Conservation (phyloP, 1,140 invertebrate species). For the Drosophila auraria region DNA sequence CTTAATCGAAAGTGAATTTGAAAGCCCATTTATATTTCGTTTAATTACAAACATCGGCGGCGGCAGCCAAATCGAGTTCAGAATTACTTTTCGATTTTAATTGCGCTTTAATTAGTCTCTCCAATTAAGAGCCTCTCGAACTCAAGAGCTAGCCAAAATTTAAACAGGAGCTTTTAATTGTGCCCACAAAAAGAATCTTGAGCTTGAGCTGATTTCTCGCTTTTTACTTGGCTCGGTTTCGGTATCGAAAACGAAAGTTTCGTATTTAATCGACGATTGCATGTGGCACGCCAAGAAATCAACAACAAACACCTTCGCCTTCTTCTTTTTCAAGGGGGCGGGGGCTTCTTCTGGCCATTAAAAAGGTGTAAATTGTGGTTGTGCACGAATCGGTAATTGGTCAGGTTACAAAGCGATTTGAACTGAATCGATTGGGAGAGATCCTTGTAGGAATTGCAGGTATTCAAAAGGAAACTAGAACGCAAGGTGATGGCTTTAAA, state of each 20-base stretch:
- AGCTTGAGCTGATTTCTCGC: slow-evolving; percentile 38
- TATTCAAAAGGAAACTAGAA: neutral
- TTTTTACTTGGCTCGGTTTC: slow-evolving; percentile 20
- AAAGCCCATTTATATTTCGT: slow-evolving; percentile 61
- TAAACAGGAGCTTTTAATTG: slow-evolving; percentile 68
- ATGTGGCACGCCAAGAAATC: slow-evolving; percentile 64
- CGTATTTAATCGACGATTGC: slow-evolving; percentile 47
- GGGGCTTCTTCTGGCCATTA: neutral
- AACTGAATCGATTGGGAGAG: slow-evolving; percentile 6
- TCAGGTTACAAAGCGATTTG: slow-evolving; percentile 29
- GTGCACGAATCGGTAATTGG: slow-evolving; percentile 45
- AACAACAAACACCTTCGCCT: slow-evolving; percentile 38
- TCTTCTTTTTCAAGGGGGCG: neutral
- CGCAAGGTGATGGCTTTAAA: too few relatives aligned
- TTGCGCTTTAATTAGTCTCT: slow-evolving; percentile 72
- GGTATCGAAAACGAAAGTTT: slow-evolving; percentile 66
- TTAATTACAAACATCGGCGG: slow-evolving; percentile 56
- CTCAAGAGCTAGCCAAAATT: slow-evolving; percentile 40
- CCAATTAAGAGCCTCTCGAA: slow-evolving; percentile 61
- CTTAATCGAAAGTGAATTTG: slow-evolving; percentile 67
- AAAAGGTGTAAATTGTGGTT: slow-evolving; percentile 55
- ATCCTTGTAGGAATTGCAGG: neutral
- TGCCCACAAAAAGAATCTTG: slow-evolving; percentile 77
- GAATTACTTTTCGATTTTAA: slow-evolving; percentile 72
- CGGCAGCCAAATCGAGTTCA: slow-evolving; percentile 47